phyloP scores from a whole-genome alignment of 2,113 vertebrate species.

The Accipiter cooperii region DNA sequence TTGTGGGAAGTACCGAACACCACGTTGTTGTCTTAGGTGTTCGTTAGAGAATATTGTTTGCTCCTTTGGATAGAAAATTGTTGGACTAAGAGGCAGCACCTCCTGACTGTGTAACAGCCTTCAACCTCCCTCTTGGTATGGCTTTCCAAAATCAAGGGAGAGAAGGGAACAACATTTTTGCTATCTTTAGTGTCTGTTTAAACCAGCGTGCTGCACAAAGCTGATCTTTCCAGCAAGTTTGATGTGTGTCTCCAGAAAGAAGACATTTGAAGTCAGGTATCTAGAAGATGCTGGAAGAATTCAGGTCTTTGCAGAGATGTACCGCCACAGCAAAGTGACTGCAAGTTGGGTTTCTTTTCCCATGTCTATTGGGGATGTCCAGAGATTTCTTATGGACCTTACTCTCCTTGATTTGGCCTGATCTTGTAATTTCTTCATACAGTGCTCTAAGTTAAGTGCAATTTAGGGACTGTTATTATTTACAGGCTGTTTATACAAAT shows the following conservation, averaged over 20 bases:
- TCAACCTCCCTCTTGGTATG: not conserved
- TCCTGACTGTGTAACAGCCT: not conserved
- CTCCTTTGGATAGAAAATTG: not conserved
- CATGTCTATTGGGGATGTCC: not conserved
- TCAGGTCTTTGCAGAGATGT: not conserved
- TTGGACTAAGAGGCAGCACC: not conserved
- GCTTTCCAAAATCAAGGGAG: not conserved
- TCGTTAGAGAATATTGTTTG: not conserved
- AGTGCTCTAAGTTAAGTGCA: not conserved
- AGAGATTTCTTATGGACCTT: not conserved
- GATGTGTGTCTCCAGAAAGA: not conserved
- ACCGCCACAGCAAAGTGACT: not conserved
- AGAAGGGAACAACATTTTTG: not conserved
- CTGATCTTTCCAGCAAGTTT: not conserved
- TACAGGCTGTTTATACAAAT: not conserved
- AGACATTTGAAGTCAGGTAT: not conserved
- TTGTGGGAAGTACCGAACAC: not conserved
- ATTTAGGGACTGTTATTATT: not conserved
- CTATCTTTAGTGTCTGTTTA: not conserved
- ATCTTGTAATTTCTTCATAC: not conserved
- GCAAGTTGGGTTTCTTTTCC: not conserved
- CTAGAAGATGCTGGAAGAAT: not conserved
- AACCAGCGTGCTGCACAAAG: not conserved
- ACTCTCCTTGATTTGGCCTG: not conserved
- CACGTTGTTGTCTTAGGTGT: not conserved